A percentile compares a stretch with the other conserved stretches of the same genome.
These are phyloP conservation scores for Chiloscyllium punctatum DNA, from an alignment of 2,797 vertebrate genomes.

Conservation along the genomic window DNA sequence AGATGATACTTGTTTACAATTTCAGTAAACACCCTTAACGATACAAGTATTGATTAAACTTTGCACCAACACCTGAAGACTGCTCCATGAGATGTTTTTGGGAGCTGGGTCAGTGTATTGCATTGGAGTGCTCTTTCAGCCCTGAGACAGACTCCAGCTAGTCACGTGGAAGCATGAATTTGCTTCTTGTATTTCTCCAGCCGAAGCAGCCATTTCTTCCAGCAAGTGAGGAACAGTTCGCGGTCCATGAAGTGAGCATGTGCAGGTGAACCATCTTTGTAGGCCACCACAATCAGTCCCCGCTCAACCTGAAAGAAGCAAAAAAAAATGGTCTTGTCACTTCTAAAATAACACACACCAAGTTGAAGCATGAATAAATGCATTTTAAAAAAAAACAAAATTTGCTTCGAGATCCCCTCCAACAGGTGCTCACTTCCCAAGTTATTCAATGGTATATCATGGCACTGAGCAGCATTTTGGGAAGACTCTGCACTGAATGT, in stretches of 20 bases:
- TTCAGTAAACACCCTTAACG: neutral
- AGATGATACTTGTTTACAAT: too few relatives aligned
- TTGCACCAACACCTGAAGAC: neutral
- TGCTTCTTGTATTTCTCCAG: conserved; percentile 72
- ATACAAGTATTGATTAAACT: neutral
- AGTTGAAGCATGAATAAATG: neutral
- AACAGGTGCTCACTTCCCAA: neutral
- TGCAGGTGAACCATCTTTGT: conserved; percentile 84
- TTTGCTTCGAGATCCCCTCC: neutral
- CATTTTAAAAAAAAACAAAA: neutral
- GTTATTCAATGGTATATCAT: neutral
- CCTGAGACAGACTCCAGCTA: neutral
- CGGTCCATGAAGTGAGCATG: conserved; percentile 74
- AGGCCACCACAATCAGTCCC: conserved; percentile 88
- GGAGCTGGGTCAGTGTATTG: neutral
- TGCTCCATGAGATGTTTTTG: neutral
- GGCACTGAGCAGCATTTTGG: neutral
- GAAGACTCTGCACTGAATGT: neutral
- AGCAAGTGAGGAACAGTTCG: conserved; percentile 69
- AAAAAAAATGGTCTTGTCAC: neutral
- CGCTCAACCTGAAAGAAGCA: conserved; percentile 66
- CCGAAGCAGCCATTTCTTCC: conserved; percentile 81
- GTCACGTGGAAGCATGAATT: conserved; percentile 24
- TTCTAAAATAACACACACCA: neutral
- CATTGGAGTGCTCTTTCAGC: neutral